Conservation (phyloP, 2,797 vertebrate species). For the Phrynocephalus vlangalii region DNA sequence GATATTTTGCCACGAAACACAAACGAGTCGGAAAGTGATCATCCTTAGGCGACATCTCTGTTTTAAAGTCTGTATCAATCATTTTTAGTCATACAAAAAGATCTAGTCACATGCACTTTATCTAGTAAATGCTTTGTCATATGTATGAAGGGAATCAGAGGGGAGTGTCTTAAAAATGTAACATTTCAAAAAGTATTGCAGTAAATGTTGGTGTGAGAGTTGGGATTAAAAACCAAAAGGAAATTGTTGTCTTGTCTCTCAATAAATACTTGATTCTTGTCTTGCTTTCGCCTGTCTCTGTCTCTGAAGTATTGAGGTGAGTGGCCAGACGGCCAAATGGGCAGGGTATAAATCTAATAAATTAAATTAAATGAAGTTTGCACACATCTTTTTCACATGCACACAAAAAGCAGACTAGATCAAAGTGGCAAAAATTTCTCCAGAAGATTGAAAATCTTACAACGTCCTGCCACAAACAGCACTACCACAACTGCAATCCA, state of each 20-base stretch:
- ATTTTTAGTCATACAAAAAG: slow-evolving; percentile 50
- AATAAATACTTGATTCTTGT: slow-evolving; percentile 66
- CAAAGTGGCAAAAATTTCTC: background rate
- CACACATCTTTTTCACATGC: background rate
- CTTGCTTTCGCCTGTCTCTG: background rate
- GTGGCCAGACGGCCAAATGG: too few relatives aligned
- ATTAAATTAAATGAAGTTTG: background rate
- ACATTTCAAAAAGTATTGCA: slow-evolving; percentile 13
- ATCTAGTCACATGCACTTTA: slow-evolving; percentile 20
- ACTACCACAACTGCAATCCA: too few relatives aligned
- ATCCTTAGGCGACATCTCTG: background rate
- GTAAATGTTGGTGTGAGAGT: slow-evolving; percentile 11
- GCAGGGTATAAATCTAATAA: too few relatives aligned
- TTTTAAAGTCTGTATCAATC: slow-evolving; percentile 39
- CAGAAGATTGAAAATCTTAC: background rate
- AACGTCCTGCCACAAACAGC: too few relatives aligned
- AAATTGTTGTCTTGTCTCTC: slow-evolving; percentile 37
- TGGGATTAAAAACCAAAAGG: slow-evolving; percentile 50
- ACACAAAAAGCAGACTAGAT: background rate
- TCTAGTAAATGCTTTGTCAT: slow-evolving; percentile 3
- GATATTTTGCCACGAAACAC: slow-evolving; percentile 20
- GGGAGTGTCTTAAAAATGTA: slow-evolving; percentile 28
- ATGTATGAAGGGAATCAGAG: background rate
- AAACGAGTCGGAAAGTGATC: background rate
- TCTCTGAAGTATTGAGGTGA: background rate